A percentile compares a stretch with the other conserved stretches of the same genome.
These are phyloP conservation scores for Parauchenoglanis ngamensis DNA, from an alignment of 2,797 vertebrate species.

Conservation along the genomic window DNA sequence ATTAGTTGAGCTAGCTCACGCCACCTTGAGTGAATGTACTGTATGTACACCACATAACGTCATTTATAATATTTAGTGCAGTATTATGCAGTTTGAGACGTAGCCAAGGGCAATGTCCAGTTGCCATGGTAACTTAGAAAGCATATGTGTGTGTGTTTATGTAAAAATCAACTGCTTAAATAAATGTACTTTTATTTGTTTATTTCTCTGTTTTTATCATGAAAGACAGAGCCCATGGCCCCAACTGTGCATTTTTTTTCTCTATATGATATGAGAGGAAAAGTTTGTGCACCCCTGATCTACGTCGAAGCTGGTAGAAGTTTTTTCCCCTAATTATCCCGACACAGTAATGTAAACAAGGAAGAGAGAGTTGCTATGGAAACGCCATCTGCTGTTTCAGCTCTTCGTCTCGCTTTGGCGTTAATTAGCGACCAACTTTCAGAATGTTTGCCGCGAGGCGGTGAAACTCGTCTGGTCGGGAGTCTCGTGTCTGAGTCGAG, in stretches of 20 bases:
- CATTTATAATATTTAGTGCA: background rate
- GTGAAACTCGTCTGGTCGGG: background rate
- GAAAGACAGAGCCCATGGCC: background rate
- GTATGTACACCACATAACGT: too few species aligned
- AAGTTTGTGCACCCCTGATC: background rate
- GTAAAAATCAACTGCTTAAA: background rate
- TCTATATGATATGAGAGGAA: background rate
- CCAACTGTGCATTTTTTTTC: too few species aligned
- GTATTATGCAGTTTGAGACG: background rate
- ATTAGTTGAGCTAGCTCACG: background rate
- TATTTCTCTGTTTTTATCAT: background rate
- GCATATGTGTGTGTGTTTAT: background rate
- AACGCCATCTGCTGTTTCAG: slow-evolving; percentile 22
- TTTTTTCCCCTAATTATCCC: background rate
- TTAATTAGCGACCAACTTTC: slow-evolving; percentile 27
- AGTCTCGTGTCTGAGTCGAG: background rate
- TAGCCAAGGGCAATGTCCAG: background rate
- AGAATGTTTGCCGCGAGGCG: background rate
- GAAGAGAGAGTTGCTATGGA: slow-evolving; percentile 13
- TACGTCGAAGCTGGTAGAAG: background rate
- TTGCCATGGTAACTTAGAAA: background rate
- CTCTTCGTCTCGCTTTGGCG: background rate
- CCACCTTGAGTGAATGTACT: too few species aligned
- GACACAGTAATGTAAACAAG: background rate
- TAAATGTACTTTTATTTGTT: background rate